phyloP scores from a whole-genome alignment of 2,888 invertebrate genomes.

The Agrotis ipsilon region DNA sequence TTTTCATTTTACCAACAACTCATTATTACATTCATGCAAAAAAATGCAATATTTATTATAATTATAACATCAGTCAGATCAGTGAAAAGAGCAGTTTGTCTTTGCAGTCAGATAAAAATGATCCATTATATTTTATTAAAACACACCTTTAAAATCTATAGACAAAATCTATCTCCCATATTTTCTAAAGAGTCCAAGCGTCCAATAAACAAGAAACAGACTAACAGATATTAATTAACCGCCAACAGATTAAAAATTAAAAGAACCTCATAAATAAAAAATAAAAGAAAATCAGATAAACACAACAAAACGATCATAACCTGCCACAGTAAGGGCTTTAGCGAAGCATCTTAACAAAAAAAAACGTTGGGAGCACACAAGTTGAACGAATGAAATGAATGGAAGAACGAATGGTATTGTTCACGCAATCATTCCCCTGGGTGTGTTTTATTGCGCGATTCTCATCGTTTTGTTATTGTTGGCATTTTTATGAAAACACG shows the following conservation, averaged over 20 bases:
- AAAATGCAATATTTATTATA: no score
- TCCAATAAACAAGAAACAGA: not conserved
- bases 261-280: conserved; percentile 4
- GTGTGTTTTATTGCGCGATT: conserved; percentile 69
- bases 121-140: no score
- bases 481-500: conserved; percentile 57
- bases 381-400: conserved; percentile 67
- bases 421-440: conserved; percentile 70
- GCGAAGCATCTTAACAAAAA: conserved; percentile 47
- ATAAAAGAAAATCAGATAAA: conserved; percentile 16
- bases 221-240: conserved; percentile 1
- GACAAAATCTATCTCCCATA: no score
- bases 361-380: conserved; percentile 58
- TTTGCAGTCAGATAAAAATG: no score
- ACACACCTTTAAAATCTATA: no score
- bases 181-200: no score
- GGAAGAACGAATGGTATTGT: conserved; percentile 70
- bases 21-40: no score
- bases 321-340: conserved; percentile 20
- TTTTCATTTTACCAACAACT: no score
- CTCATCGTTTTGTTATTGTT: conserved; percentile 60
- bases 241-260: conserved; percentile 4
- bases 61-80: no score
- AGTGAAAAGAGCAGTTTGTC: no score
- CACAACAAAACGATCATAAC: conserved; percentile 7